Percentiles rank a stretch among this genome's conserved stretches.
Evolutionary conservation across 2,888 invertebrate species (phyloP).

Genomic region (Sericinus montela): DNA sequence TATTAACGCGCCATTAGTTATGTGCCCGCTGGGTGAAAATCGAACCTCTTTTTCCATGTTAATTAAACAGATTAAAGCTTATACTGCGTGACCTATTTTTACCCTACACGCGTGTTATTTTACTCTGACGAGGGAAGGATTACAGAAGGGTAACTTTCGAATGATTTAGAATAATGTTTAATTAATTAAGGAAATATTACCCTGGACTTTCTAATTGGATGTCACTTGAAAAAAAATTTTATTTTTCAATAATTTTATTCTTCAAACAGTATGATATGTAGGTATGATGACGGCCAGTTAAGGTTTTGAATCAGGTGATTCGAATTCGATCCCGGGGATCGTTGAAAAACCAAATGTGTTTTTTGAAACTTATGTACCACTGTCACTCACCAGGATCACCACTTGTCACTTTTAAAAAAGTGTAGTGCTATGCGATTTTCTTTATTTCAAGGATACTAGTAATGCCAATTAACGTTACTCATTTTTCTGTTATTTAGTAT

Average conservation of each 20-base stretch:
- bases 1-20: conserved; percentile 70
- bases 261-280: not conserved
- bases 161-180: conserved; percentile 68
- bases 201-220: conserved; percentile 48
- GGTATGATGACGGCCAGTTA: no score
- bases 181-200: conserved; percentile 68
- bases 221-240: conserved; percentile 23
- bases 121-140: conserved; percentile 35
- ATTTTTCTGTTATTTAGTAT: no score
- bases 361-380: no score
- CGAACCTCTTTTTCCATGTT: conserved; percentile 66
- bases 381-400: no score
- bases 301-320: no score
- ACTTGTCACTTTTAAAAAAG: no score
- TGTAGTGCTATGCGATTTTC: no score
- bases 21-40: conserved; percentile 51
- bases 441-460: no score
- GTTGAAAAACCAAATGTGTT: no score
- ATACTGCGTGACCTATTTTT: conserved; percentile 70
- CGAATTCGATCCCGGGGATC: no score
- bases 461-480: no score
- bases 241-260: conserved; percentile 2
- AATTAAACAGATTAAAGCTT: conserved; percentile 72
- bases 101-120: conserved; percentile 52
- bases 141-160: conserved; percentile 35